These are phyloP conservation scores for Platysternon megacephalum DNA, from an alignment of 2,113 vertebrate species.

Conservation along the genomic window DNA sequence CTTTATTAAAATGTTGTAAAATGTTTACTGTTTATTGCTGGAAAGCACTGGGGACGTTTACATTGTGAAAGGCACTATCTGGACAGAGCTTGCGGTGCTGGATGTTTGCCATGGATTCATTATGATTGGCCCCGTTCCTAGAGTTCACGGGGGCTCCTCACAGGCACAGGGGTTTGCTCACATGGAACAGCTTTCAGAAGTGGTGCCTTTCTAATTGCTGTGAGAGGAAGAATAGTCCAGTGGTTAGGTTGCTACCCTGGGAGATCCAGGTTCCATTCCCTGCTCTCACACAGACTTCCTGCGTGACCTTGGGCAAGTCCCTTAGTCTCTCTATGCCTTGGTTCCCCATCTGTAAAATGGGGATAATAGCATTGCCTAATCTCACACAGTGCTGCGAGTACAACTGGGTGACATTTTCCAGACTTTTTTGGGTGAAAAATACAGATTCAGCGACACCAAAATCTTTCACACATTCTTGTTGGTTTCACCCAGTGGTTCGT, in stretches of 20 bases:
- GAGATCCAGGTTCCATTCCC: background rate
- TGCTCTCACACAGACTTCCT: background rate
- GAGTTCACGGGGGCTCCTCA: background rate
- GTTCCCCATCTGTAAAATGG: background rate
- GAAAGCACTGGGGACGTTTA: background rate
- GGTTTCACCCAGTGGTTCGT: background rate
- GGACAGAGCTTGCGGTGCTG: background rate
- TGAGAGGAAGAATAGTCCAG: background rate
- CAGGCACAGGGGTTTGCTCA: constrained; percentile 5
- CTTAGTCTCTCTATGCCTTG: background rate
- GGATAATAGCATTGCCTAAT: background rate
- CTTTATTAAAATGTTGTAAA: constrained; percentile 65
- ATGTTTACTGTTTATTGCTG: constrained; percentile 45
- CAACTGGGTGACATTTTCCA: background rate
- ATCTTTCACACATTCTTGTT: background rate
- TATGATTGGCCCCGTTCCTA: constrained; percentile 7
- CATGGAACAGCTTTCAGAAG: constrained; percentile 21
- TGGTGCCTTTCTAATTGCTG: background rate
- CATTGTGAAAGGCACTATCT: constrained; percentile 7
- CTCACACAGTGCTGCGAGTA: background rate
- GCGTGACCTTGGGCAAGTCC: accelerated
- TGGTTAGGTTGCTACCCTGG: background rate
- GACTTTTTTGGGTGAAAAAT: background rate
- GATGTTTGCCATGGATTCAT: constrained; percentile 33
- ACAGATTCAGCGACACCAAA: background rate